Percentiles rank a stretch among this genome's conserved stretches.
These are phyloP conservation scores for Trichosurus vulpecula DNA, from an alignment of 2,797 vertebrate genomes.

Conservation along the genomic window DNA sequence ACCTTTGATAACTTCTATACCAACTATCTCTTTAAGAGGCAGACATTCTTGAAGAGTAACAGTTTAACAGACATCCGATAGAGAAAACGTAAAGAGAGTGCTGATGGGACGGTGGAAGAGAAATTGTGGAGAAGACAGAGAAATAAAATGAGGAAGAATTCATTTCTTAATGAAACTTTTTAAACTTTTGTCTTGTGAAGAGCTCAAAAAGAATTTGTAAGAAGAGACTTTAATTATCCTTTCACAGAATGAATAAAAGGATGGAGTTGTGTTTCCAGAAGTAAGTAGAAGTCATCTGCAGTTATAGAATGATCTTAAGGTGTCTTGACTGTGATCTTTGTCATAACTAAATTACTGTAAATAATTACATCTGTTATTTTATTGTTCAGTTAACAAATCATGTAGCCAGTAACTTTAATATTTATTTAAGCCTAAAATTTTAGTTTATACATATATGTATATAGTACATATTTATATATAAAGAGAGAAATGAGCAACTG, in stretches of 20 bases:
- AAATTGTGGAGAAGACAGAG: neutral
- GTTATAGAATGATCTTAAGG: neutral
- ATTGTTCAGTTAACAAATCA: neutral
- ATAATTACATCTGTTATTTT: neutral
- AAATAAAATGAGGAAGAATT: neutral
- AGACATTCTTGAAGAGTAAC: neutral
- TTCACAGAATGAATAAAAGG: neutral
- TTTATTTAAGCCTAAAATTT: neutral
- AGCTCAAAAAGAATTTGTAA: neutral
- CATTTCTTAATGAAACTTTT: neutral
- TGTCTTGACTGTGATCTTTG: neutral
- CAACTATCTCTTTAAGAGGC: neutral
- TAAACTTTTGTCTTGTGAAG: neutral
- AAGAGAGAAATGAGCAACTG: neutral
- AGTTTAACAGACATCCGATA: neutral
- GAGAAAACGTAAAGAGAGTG: neutral
- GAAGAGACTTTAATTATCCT: neutral
- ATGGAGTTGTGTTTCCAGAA: neutral
- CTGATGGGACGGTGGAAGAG: neutral
- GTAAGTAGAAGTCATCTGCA: neutral
- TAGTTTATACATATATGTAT: neutral
- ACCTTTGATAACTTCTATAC: neutral
- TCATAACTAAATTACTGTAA: neutral
- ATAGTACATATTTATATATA: neutral
- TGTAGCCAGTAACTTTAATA: neutral